Base-by-base conservation (phyloP, 1,140 invertebrate genomes). In the Limonius californicus region DNA sequence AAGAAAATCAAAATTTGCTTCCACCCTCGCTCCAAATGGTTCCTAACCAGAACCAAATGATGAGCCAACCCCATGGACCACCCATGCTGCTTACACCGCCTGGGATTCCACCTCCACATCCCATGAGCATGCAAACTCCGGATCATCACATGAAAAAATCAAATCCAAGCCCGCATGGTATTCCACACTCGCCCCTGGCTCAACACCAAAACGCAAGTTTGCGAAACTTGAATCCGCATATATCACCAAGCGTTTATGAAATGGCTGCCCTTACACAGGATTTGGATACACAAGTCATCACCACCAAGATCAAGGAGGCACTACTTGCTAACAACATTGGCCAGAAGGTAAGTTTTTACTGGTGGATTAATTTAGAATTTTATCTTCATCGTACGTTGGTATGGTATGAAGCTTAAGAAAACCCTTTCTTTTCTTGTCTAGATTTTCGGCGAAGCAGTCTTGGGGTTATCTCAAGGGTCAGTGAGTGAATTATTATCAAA, bases 401-500 rank as follows among this genome's bases (percentile, higher is more conserved):
- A n/a, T 8, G 8, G 32, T 63, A 50, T 65, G 53, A 8, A 35
- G n/a, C 32, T 35, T n/a, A 35, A 35, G 8, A n/a, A n/a, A 35
- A n/a, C 16, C 15, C n/a, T n/a, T n/a, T n/a, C n/a, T n/a, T n/a
- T n/a, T n/a, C n/a, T 55, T 7, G 77, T 79, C 2, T 74, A 89
- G 83, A 92, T 98, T 57, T 98, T 98, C 73, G 96, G 96, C 14
- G 96, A 99, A 80, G 94, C 93, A 0, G 95, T 99, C 19, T 80
- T 98, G 0, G 96, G 95, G 0, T 80, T 98, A 11, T 97, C 94
- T 1, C 96, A 99, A 78, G 97, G 96, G 14, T 98, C 95, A 0
- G 96, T 98, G 0, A 97, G 94, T 73, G 97, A 99, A 78, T 79
- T 99, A 12, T 81, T 99, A 0, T 97, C 95, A 47, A 98, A 99